phyloP scores from a whole-genome alignment of 2,888 invertebrate species.

The Caenorhabditis afra region DNA sequence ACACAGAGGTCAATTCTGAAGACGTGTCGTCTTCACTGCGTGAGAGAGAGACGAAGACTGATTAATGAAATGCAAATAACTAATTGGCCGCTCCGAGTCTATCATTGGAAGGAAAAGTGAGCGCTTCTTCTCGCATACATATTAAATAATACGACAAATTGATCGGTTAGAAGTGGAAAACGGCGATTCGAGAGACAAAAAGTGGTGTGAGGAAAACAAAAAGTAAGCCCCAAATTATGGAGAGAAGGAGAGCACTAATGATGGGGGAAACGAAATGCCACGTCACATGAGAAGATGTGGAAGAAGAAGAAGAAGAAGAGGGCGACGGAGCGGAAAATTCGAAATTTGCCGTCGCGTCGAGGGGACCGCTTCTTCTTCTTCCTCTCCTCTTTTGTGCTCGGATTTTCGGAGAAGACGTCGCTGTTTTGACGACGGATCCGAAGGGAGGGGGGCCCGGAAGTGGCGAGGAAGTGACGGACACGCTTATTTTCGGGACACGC shows the following conservation, averaged over 20 bases:
- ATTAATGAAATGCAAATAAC: slow-evolving; percentile 44
- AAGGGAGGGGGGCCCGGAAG: slow-evolving; percentile 32
- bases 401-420: slow-evolving; percentile 9
- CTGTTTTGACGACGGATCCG: slow-evolving; percentile 39
- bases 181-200: slow-evolving; percentile 5
- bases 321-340: slow-evolving; percentile 48
- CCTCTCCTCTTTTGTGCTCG: slow-evolving; percentile 7
- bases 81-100: slow-evolving; percentile 4
- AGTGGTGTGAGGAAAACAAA: slow-evolving; percentile 2
- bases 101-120: neutral
- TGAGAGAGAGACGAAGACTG: no score
- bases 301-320: slow-evolving; percentile 24
- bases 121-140: slow-evolving; percentile 7
- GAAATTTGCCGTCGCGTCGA: slow-evolving; percentile 19
- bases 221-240: slow-evolving; percentile 1
- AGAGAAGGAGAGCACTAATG: neutral
- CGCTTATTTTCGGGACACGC: slow-evolving; percentile 22
- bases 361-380: slow-evolving; percentile 7
- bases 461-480: slow-evolving; percentile 18
- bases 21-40: no score
- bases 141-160: slow-evolving; percentile 10
- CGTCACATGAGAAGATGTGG: no score
- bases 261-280: no score
- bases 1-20: neutral
- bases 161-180: neutral